These are phyloP conservation scores for Pipistrellus pipistrellus DNA, from an alignment of 2,797 vertebrate genomes.

Conservation along the genomic window DNA sequence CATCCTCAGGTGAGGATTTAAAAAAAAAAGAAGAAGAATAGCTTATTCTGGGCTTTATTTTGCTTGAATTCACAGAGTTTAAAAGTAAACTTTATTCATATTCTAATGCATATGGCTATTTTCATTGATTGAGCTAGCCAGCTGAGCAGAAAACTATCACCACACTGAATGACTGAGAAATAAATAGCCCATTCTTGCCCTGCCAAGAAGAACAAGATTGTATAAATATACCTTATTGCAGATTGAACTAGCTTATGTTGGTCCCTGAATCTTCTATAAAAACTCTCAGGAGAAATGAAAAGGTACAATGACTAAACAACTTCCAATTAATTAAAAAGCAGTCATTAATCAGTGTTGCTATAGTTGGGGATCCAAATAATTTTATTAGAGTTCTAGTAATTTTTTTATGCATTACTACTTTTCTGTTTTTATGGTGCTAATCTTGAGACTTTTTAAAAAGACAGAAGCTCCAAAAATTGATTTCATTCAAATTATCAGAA, in stretches of 20 bases:
- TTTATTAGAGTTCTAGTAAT: conserved; percentile 63
- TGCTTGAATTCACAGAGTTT: not conserved
- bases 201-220: conserved; percentile 28
- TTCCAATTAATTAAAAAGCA: conserved; percentile 74
- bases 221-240: not conserved
- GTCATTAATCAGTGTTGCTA: conserved; percentile 68
- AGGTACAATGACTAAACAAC: conserved; percentile 56
- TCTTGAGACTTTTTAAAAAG: conserved; percentile 48
- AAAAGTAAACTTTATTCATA: conserved; percentile 49
- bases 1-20: no score
- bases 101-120: not conserved
- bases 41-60: not conserved
- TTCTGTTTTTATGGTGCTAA: conserved; percentile 31
- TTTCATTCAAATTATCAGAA: conserved; percentile 37
- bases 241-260: not conserved
- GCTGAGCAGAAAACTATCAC: not conserved
- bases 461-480: not conserved
- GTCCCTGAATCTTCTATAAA: conserved; percentile 2
- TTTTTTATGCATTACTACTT: conserved; percentile 39
- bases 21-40: not conserved
- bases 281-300: conserved; percentile 47
- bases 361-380: conserved; percentile 36
- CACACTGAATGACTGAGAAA: conserved; percentile 36
- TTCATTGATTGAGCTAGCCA: conserved; percentile 42
- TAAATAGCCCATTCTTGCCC: not conserved